Evolutionary conservation across 1,140 invertebrate genomes (phyloP).

Genomic region (Magallana angulata): DNA sequence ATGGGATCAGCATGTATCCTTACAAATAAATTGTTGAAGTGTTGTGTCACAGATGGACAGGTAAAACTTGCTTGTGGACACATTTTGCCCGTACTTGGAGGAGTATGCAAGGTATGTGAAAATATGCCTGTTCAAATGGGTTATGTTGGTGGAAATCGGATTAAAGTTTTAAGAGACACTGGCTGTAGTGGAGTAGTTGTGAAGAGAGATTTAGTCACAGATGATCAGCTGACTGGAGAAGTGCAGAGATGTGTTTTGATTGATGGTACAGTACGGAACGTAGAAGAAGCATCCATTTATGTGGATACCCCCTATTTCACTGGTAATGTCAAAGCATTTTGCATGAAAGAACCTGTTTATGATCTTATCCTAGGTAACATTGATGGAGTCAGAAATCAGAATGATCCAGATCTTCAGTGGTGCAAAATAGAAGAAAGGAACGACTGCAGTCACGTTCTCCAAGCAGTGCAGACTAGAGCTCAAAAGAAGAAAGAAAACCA

Average conservation of each 20-base stretch:
- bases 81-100: constrained; percentile 4
- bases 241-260: constrained; percentile 42
- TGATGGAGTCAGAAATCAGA: constrained; percentile 31
- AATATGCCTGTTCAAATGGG: constrained; percentile 41
- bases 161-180: constrained; percentile 51
- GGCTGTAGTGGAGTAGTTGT: constrained; percentile 58
- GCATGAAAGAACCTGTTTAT: constrained; percentile 52
- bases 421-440: not conserved
- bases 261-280: constrained; percentile 37
- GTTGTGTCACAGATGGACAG: constrained; percentile 18
- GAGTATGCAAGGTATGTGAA: constrained; percentile 19
- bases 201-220: constrained; percentile 8
- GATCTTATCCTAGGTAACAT: constrained; percentile 61
- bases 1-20: not conserved
- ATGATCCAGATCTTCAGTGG: constrained; percentile 3
- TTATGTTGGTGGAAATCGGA: constrained; percentile 33
- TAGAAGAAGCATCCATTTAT: constrained; percentile 41
- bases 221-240: constrained; percentile 25
- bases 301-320: constrained; percentile 55
- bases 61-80: constrained; percentile 41
- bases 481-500: not conserved
- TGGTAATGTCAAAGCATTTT: constrained; percentile 50
- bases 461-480: not conserved
- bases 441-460: not conserved
- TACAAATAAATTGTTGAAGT: not conserved